Percentiles rank a stretch among this genome's conserved stretches.
These are phyloP conservation scores for Ophion ellenae DNA, from an alignment of 2,888 invertebrate species.

Conservation along the genomic window DNA sequence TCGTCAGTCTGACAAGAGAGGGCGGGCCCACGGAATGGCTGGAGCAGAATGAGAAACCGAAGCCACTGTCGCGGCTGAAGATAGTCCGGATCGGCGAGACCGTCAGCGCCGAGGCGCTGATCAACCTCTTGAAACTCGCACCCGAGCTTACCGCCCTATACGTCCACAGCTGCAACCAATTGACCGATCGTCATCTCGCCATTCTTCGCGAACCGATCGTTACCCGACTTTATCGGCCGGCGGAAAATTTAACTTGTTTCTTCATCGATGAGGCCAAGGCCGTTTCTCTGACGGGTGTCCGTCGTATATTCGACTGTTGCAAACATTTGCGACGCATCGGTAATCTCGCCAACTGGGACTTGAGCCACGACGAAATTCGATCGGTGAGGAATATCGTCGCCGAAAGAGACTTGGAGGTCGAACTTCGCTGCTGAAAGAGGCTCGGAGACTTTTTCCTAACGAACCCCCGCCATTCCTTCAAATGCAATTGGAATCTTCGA, in stretches of 20 bases:
- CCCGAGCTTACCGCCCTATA: constrained; percentile 81
- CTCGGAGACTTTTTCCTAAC: too few species aligned
- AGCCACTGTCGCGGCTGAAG: constrained; percentile 73
- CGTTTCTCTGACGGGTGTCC: constrained; percentile 78
- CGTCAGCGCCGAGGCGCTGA: constrained; percentile 79
- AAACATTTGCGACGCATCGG: constrained; percentile 80
- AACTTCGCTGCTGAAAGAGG: constrained; percentile 67
- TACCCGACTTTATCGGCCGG: constrained; percentile 66
- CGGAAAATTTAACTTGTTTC: constrained; percentile 80
- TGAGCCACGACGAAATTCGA: constrained; percentile 80
- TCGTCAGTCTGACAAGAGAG: constrained; percentile 79
- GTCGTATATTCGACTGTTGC: constrained; percentile 80
- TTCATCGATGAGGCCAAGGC: constrained; percentile 82
- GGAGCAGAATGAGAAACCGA: constrained; percentile 75
- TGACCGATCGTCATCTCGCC: constrained; percentile 80
- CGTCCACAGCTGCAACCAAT: constrained; percentile 81
- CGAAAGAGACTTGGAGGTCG: constrained; percentile 81
- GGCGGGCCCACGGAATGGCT: constrained; percentile 73
- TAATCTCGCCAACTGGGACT: constrained; percentile 83
- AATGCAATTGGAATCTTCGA: constrained; percentile 78
- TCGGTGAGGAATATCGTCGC: constrained; percentile 77
- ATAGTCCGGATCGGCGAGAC: constrained; percentile 81
- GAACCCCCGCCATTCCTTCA: constrained; percentile 64
- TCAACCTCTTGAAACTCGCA: constrained; percentile 79
- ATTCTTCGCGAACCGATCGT: constrained; percentile 67